A percentile compares a stretch with the other conserved stretches of the same genome.
phyloP scores from a whole-genome alignment of 2,797 vertebrate species.

The Sitta carolinensis region DNA sequence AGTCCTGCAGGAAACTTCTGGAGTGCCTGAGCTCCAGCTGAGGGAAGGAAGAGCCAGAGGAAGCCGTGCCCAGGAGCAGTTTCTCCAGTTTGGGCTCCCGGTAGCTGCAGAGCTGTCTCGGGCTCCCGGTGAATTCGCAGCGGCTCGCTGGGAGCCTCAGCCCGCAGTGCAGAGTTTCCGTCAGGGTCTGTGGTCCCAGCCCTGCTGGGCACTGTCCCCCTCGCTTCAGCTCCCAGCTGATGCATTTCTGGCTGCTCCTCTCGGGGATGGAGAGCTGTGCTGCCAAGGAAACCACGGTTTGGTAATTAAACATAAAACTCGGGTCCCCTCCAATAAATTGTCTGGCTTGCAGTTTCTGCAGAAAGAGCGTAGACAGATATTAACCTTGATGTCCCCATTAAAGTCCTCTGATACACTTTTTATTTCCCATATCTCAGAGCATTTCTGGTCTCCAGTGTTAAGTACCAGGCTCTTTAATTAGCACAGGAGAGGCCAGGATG shows the following conservation, averaged over 20 bases:
- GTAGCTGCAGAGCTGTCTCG: not conserved
- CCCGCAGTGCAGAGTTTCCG: not conserved
- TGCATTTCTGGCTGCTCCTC: slow-evolving; percentile 5
- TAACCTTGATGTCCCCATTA: slow-evolving; percentile 57
- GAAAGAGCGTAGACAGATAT: slow-evolving; percentile 3
- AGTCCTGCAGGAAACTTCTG: not conserved
- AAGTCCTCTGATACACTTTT: slow-evolving; percentile 44
- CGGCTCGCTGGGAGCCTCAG: not conserved
- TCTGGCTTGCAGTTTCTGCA: slow-evolving; percentile 26
- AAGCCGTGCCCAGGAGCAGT: not conserved
- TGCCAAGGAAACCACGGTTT: slow-evolving; percentile 25
- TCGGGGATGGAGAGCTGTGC: not conserved
- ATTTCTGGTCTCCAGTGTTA: slow-evolving; percentile 37
- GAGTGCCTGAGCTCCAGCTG: not conserved
- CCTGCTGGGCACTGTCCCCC: not conserved
- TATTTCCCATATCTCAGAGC: slow-evolving; percentile 37
- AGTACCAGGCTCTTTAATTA: slow-evolving; percentile 56
- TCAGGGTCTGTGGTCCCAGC: not conserved
- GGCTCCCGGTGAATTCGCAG: not conserved
- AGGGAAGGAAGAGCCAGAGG: not conserved
- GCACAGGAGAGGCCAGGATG: not conserved
- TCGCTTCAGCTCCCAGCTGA: not conserved
- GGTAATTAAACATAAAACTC: slow-evolving; percentile 68
- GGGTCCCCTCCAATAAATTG: slow-evolving; percentile 34
- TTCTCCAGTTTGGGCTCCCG: not conserved